phyloP scores from a whole-genome alignment of 2,888 invertebrate genomes.

The Argyresthia albistria region DNA sequence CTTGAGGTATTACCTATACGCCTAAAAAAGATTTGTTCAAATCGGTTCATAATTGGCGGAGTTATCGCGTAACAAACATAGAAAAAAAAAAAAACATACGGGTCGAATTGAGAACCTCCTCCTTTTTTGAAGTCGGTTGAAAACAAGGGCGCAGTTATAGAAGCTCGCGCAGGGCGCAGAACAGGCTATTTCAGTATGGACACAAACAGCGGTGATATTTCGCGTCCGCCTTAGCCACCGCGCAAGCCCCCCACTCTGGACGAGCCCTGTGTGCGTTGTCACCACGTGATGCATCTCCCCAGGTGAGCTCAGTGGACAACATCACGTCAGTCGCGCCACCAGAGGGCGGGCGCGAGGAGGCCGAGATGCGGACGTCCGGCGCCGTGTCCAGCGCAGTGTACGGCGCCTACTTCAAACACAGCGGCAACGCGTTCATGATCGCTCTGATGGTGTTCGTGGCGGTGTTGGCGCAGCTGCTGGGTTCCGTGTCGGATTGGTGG shows the following conservation, averaged over 20 bases:
- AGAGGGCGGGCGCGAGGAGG: conserved; percentile 59
- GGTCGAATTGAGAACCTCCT: too few species aligned
- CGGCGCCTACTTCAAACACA: conserved; percentile 78
- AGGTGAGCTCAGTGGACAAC: conserved; percentile 73
- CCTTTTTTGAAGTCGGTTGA: too few species aligned
- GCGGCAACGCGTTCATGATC: conserved; percentile 77
- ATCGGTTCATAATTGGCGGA: too few species aligned
- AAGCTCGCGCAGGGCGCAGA: too few species aligned
- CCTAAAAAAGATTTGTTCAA: too few species aligned
- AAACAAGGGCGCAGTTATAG: too few species aligned
- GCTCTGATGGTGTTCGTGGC: conserved; percentile 74
- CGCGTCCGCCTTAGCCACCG: too few species aligned
- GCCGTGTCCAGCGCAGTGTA: conserved; percentile 75
- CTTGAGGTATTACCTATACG: too few species aligned
- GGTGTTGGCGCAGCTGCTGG: conserved; percentile 76
- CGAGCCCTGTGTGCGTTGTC: not conserved
- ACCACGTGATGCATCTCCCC: conserved; percentile 16
- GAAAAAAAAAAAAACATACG: too few species aligned
- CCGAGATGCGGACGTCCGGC: conserved; percentile 76
- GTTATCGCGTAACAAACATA: too few species aligned
- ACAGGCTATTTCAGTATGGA: too few species aligned
- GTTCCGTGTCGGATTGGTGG: conserved; percentile 85
- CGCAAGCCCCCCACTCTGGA: not conserved
- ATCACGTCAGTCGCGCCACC: conserved; percentile 62
- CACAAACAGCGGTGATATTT: too few species aligned